These are phyloP conservation scores for Tuta absoluta DNA, from an alignment of 2,888 invertebrate species.

Conservation along the genomic window DNA sequence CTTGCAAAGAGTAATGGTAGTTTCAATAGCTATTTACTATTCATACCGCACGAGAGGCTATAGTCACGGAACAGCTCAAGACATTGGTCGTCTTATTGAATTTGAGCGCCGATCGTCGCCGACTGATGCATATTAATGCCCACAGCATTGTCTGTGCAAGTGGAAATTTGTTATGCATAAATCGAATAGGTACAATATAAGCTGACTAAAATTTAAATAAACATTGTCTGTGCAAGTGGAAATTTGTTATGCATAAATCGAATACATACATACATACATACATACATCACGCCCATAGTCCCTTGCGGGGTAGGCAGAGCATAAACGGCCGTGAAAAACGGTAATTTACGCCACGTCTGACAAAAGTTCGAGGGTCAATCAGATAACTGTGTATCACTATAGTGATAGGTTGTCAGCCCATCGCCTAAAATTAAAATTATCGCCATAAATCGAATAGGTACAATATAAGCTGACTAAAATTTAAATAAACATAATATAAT, in stretches of 20 bases:
- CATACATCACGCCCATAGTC: too few species aligned
- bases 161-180: background rate
- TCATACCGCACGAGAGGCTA: background rate
- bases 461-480: background rate
- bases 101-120: constrained; percentile 26
- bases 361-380: too few species aligned
- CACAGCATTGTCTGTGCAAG: constrained; percentile 24
- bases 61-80: background rate
- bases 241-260: background rate
- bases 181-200: background rate
- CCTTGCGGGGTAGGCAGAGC: too few species aligned
- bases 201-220: background rate
- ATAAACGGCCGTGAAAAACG: too few species aligned
- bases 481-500: too few species aligned
- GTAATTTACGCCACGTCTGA: too few species aligned
- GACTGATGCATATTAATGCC: constrained; percentile 29
- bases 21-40: background rate
- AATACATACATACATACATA: too few species aligned
- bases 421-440: too few species aligned
- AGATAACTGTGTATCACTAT: too few species aligned
- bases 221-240: constrained; percentile 19
- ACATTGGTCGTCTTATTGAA: constrained; percentile 23
- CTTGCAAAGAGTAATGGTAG: too few species aligned
- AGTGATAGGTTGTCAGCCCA: too few species aligned
- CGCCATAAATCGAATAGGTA: too few species aligned